Conservation (phyloP, 2,113 vertebrate genomes). For the Ciconia stormi region DNA sequence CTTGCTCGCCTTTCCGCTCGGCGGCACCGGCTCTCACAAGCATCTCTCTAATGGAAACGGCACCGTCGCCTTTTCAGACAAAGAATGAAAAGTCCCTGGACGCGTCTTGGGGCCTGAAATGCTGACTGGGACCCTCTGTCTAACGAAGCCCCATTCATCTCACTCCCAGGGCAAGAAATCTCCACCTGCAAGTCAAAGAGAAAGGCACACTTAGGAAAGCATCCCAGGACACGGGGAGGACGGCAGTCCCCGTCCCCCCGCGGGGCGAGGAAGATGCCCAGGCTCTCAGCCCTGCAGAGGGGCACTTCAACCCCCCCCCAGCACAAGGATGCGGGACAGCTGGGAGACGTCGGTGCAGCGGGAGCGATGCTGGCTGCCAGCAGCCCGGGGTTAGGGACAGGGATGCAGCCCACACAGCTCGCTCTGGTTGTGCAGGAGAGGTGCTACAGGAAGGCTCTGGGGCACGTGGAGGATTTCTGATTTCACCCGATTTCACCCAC, state of each 20-base stretch:
- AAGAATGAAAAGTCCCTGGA: not conserved
- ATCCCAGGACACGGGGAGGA: accelerated
- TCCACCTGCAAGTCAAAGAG: conserved; percentile 72
- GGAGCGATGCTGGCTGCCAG: not conserved
- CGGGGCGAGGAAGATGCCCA: accelerated
- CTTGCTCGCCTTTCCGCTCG: conserved; percentile 57
- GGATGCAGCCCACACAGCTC: accelerated
- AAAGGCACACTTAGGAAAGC: not conserved
- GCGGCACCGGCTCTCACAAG: conserved; percentile 35
- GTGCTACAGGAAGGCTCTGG: not conserved
- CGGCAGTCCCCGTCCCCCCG: accelerated
- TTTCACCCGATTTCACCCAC: not conserved
- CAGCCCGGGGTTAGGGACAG: not conserved
- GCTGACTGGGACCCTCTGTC: conserved; percentile 61
- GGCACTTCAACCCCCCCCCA: not conserved
- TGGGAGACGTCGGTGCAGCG: accelerated
- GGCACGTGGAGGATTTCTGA: accelerated
- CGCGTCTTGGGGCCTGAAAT: not conserved
- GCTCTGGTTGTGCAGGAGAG: accelerated
- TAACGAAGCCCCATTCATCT: conserved; percentile 44
- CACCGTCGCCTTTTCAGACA: conserved; percentile 41
- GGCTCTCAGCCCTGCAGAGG: not conserved
- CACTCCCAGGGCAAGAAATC: conserved; percentile 49
- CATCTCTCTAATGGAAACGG: conserved; percentile 41
- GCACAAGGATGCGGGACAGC: not conserved